phyloP scores from a whole-genome alignment of 2,888 invertebrate genomes.

The Spisula subtruncata region DNA sequence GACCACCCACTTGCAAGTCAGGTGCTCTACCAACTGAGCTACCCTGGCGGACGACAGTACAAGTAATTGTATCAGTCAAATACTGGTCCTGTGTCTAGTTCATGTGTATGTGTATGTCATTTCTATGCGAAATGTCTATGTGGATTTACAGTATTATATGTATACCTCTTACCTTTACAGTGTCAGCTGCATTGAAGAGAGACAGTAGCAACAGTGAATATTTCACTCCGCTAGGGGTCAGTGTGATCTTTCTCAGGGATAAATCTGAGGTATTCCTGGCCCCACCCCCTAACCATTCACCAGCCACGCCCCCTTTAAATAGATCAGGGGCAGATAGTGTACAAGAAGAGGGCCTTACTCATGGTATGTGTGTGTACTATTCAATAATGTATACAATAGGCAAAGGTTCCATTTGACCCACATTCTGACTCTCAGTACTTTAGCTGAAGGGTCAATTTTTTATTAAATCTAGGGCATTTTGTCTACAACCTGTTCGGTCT shows the following conservation, averaged over 20 bases:
- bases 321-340: conserved; percentile 2
- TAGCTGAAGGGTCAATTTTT: too few relatives aligned
- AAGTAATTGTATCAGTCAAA: too few relatives aligned
- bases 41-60: too few relatives aligned
- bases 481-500: too few relatives aligned
- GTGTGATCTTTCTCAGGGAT: conserved; percentile 58
- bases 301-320: conserved; percentile 56
- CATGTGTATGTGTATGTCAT: background rate
- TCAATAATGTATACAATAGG: too few relatives aligned
- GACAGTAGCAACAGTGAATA: conserved; percentile 74
- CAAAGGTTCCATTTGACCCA: too few relatives aligned
- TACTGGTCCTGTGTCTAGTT: too few relatives aligned
- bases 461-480: too few relatives aligned
- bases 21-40: too few relatives aligned
- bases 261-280: conserved; percentile 64
- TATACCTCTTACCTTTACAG: conserved; percentile 55
- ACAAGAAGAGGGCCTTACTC: conserved; percentile 62
- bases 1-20: too few relatives aligned
- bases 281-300: conserved; percentile 48
- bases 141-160: background rate
- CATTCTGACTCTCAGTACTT: too few relatives aligned
- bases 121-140: background rate
- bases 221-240: conserved; percentile 69
- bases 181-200: conserved; percentile 71
- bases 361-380: background rate